These are phyloP conservation scores for Stichopus chloronotus DNA, from an alignment of 35 echinoderm and acorn worm species.

Conservation along the genomic window DNA sequence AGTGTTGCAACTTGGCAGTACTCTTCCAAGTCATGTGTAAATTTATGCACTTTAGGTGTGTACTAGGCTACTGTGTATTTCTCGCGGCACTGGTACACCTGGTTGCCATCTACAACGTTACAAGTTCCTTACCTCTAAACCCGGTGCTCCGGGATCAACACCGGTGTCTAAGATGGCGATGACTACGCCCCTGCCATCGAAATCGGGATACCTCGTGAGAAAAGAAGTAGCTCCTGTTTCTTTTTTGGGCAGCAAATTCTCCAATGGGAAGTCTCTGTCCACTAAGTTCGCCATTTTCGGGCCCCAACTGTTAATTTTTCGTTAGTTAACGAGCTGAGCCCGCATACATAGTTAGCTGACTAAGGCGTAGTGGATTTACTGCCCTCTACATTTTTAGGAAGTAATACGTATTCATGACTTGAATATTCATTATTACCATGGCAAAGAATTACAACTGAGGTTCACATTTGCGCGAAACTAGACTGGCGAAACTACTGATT, in stretches of 20 bases:
- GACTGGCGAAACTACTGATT: too few species aligned
- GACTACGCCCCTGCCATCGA: slow-evolving; percentile 93
- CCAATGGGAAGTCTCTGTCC: slow-evolving; percentile 84
- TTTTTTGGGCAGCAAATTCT: slow-evolving; percentile 90
- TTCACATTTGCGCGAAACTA: too few species aligned
- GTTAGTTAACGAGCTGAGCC: not conserved
- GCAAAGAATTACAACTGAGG: not conserved
- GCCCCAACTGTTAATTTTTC: not conserved
- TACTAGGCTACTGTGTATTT: not conserved
- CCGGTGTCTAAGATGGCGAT: slow-evolving; percentile 97
- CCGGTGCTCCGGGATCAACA: slow-evolving; percentile 97
- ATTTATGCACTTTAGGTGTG: not conserved
- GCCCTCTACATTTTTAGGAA: slow-evolving; percentile 26
- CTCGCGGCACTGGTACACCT: slow-evolving; percentile 49
- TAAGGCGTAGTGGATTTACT: not conserved
- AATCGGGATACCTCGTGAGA: slow-evolving; percentile 92
- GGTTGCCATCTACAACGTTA: not conserved
- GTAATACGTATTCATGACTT: not conserved
- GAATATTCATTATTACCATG: slow-evolving; percentile 50
- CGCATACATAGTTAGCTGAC: not conserved
- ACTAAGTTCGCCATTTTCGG: slow-evolving; percentile 85
- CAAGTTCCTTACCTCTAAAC: slow-evolving; percentile 85
- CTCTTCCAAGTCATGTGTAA: too few species aligned
- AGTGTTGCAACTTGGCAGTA: too few species aligned
- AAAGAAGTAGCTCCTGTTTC: slow-evolving; percentile 90